These are phyloP conservation scores for Smittia sp. DNA, from an alignment of 2,888 invertebrate genomes.

Conservation along the genomic window DNA sequence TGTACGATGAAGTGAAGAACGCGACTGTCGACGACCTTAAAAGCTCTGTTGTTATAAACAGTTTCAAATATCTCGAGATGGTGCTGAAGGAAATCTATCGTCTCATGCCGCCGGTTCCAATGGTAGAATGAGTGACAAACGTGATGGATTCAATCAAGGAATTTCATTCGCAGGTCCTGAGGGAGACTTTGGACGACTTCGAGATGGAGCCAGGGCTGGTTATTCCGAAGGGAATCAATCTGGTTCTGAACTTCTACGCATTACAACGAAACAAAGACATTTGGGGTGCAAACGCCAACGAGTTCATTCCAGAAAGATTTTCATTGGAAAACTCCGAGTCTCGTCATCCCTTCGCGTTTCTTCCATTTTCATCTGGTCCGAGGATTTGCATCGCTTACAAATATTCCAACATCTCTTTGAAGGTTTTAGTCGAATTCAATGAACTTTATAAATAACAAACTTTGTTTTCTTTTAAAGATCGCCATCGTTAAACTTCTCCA, in stretches of 20 bases:
- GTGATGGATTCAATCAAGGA: too few relatives aligned
- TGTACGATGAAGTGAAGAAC: constrained; percentile 55
- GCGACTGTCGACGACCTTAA: constrained; percentile 59
- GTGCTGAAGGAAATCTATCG: constrained; percentile 67
- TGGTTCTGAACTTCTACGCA: constrained; percentile 57
- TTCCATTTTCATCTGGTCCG: constrained; percentile 62
- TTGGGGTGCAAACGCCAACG: constrained; percentile 58
- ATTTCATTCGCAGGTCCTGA: too few relatives aligned
- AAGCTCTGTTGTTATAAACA: too few relatives aligned
- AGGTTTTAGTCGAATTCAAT: too few relatives aligned
- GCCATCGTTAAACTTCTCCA: too few relatives aligned
- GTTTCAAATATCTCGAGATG: constrained; percentile 65
- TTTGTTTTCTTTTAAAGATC: too few relatives aligned
- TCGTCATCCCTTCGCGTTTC: constrained; percentile 58
- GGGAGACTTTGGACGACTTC: constrained; percentile 46
- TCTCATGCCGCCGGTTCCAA: too few relatives aligned
- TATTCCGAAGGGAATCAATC: constrained; percentile 58
- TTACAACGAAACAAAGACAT: too few relatives aligned
- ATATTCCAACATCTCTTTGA: constrained; percentile 60
- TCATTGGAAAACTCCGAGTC: constrained; percentile 55
- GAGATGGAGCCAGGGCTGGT: constrained; percentile 59
- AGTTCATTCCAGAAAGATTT: constrained; percentile 60
- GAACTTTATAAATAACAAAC: too few relatives aligned
- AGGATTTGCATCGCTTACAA: constrained; percentile 56
- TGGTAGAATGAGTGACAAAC: too few relatives aligned